A percentile compares a stretch with the other conserved stretches of the same genome.
Conservation (phyloP, 2,888 invertebrate species). For the Entomobrya proxima region DNA sequence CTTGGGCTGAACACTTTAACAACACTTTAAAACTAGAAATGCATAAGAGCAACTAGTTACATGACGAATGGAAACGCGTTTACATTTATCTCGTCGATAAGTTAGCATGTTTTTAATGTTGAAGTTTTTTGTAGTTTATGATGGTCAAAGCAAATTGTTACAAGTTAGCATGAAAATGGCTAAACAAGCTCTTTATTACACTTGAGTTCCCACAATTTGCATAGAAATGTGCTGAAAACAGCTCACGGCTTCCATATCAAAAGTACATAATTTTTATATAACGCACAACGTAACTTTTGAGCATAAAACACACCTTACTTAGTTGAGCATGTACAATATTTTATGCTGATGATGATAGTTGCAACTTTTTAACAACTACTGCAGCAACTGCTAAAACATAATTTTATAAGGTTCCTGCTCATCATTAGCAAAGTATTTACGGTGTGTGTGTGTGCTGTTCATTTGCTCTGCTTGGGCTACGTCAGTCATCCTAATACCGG, state of each 20-base stretch:
- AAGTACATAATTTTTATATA: slow-evolving; percentile 16
- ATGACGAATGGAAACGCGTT: neutral
- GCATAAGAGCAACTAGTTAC: neutral
- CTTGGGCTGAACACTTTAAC: slow-evolving; percentile 5
- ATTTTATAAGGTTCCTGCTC: slow-evolving; percentile 10
- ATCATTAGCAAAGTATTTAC: slow-evolving; percentile 47
- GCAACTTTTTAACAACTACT: slow-evolving; percentile 32
- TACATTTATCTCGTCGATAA: neutral
- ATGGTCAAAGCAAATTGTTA: slow-evolving; percentile 56
- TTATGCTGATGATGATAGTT: slow-evolving; percentile 23
- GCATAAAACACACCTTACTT: neutral
- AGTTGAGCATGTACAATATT: neutral
- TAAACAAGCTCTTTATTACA: slow-evolving; percentile 63
- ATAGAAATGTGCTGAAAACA: slow-evolving; percentile 62
- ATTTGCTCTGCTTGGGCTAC: neutral
- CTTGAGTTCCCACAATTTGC: slow-evolving; percentile 62
- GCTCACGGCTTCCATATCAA: slow-evolving; percentile 38
- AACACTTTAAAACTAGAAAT: neutral
- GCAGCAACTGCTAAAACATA: neutral
- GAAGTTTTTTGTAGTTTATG: slow-evolving; percentile 30
- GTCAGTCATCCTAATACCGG: slow-evolving; percentile 31
- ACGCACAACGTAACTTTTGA: neutral
- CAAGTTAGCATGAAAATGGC: slow-evolving; percentile 46
- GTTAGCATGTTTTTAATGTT: neutral
- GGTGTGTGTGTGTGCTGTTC: neutral